Percentiles rank a stretch among this genome's conserved stretches.
phyloP scores from a whole-genome alignment of 1,140 invertebrate species.

The Hylaeus anthracinus region DNA sequence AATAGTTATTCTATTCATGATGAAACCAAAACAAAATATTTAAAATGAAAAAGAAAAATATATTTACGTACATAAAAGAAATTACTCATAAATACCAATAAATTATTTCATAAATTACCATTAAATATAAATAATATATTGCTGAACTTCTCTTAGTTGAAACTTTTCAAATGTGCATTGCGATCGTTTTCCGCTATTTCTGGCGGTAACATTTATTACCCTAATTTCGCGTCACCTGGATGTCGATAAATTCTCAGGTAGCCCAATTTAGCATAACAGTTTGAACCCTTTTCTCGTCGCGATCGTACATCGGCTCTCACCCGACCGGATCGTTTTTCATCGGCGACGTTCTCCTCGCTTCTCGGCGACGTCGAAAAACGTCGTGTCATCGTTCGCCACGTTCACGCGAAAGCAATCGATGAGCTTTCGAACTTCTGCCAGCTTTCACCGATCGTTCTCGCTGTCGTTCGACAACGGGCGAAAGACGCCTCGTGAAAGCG shows the following conservation, averaged over 20 bases:
- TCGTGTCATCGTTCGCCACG: constrained; percentile 35
- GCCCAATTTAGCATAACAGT: not conserved
- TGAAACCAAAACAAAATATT: too few relatives aligned
- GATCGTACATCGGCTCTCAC: constrained; percentile 48
- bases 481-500: constrained; percentile 49
- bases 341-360: constrained; percentile 34
- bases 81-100: too few relatives aligned
- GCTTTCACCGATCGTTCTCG: constrained; percentile 56
- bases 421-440: constrained; percentile 63
- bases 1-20: too few relatives aligned
- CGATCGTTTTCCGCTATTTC: not conserved
- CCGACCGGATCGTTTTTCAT: constrained; percentile 57
- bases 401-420: constrained; percentile 44
- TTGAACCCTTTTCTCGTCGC: constrained; percentile 13
- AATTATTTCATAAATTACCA: too few relatives aligned
- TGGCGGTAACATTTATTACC: not conserved
- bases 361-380: constrained; percentile 6
- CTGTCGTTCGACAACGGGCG: constrained; percentile 19
- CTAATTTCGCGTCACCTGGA: not conserved
- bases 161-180: not conserved
- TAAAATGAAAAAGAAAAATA: too few relatives aligned
- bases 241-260: not conserved
- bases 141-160: not conserved
- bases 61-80: too few relatives aligned
- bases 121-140: not conserved